These are phyloP conservation scores for Grammomys dolichurus DNA, from an alignment of 2,113 vertebrate genomes.

Conservation along the genomic window DNA sequence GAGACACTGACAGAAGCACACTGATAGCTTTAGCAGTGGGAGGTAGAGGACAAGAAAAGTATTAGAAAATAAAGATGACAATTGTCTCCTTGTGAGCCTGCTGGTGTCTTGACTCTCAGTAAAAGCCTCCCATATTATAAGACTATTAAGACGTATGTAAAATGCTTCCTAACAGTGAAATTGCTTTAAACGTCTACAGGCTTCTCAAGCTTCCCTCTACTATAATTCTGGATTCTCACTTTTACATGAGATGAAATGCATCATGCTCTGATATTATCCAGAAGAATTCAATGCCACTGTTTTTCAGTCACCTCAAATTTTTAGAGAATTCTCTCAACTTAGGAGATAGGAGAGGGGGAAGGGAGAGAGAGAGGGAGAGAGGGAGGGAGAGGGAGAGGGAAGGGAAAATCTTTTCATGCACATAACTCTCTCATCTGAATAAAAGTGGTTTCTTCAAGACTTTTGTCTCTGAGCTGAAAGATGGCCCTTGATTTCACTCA, in stretches of 20 bases:
- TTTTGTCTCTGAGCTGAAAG: constrained; percentile 32
- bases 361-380: no score
- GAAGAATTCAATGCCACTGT: background rate
- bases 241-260: background rate
- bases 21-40: background rate
- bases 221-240: constrained; percentile 5
- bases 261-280: background rate
- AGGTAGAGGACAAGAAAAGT: background rate
- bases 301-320: background rate
- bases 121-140: background rate
- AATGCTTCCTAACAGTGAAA: background rate
- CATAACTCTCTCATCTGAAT: background rate
- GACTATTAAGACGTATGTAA: background rate
- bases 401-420: background rate
- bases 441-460: constrained; percentile 21
- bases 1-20: background rate
- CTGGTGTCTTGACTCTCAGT: background rate
- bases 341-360: background rate
- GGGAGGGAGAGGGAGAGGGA: background rate
- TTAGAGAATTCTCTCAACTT: constrained; percentile 4
- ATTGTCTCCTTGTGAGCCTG: background rate
- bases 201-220: background rate
- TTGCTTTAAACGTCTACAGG: background rate
- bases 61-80: background rate
- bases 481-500: constrained; percentile 5